These are phyloP conservation scores for Oreochromis tanganicae DNA, from an alignment of 2,113 vertebrate genomes.

Conservation along the genomic window DNA sequence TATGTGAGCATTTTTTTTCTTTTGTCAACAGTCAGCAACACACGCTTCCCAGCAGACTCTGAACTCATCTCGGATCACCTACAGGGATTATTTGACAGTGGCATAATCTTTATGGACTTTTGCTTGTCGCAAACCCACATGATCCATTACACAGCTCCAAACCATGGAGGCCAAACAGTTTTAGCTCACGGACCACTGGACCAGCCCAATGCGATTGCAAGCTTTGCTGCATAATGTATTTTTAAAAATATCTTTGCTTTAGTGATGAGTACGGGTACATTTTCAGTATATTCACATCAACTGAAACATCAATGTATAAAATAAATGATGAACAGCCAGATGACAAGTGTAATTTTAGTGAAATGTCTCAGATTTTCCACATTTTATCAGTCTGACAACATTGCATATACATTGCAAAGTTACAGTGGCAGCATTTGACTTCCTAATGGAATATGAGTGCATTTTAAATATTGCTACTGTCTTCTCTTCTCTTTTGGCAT, in stretches of 20 bases:
- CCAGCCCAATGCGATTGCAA: neutral
- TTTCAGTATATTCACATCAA: neutral
- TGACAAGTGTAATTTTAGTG: neutral
- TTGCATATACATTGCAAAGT: neutral
- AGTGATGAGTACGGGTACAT: rapidly evolving
- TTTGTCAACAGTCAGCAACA: neutral
- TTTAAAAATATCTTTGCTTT: rapidly evolving
- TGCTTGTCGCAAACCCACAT: neutral
- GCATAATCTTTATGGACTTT: neutral
- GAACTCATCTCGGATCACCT: neutral
- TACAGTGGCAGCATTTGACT: neutral
- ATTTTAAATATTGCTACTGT: neutral
- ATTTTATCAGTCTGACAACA: neutral
- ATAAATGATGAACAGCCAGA: neutral
- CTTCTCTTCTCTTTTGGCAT: rapidly evolving
- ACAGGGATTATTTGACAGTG: neutral
- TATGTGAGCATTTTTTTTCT: rapidly evolving
- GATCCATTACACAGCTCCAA: neutral
- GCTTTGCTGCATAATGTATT: neutral
- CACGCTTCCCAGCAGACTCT: neutral
- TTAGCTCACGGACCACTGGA: neutral
- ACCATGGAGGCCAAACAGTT: neutral
- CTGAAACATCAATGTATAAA: rapidly evolving
- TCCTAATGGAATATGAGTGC: neutral
- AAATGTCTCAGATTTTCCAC: neutral